Evolutionary conservation across 2,888 invertebrate genomes (phyloP).

Genomic region (Helicoverpa assulta): DNA sequence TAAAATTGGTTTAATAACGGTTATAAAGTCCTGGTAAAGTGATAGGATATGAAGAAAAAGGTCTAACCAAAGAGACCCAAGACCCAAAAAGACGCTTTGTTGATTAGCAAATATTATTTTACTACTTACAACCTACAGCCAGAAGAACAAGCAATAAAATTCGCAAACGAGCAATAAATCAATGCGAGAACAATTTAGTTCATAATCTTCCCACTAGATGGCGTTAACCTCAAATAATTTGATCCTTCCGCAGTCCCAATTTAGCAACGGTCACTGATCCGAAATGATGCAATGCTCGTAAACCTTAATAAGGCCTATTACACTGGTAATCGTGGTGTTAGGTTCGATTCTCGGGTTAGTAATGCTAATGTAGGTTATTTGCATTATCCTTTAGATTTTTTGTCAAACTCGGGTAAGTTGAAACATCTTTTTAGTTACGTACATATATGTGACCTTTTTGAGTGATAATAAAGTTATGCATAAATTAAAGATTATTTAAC

Average conservation of each 20-base stretch:
- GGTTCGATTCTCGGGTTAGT: conserved; percentile 18
- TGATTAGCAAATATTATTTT: too few relatives aligned
- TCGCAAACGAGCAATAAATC: conserved; percentile 43
- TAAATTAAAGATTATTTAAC: neutral
- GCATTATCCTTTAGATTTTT: neutral
- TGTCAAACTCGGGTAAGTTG: too few relatives aligned
- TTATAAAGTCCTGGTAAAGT: too few relatives aligned
- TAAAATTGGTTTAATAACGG: too few relatives aligned
- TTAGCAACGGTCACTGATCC: conserved; percentile 53
- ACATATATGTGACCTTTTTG: neutral
- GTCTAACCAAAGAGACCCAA: too few relatives aligned
- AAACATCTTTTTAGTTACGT: neutral
- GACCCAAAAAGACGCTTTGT: too few relatives aligned
- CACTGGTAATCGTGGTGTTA: conserved; percentile 23
- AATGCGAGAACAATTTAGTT: conserved; percentile 9
- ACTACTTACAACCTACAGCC: conserved; percentile 3
- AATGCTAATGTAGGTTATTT: neutral
- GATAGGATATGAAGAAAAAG: too few relatives aligned
- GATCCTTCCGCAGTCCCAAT: conserved; percentile 52
- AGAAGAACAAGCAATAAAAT: conserved; percentile 14
- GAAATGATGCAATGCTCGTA: conserved; percentile 43
- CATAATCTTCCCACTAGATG: conserved; percentile 44
- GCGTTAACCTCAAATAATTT: conserved; percentile 39
- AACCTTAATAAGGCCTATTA: conserved; percentile 29
- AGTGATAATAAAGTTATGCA: neutral